These are phyloP conservation scores for Drosophila ambigua DNA, from an alignment of 1,140 invertebrate species.

Conservation along the genomic window DNA sequence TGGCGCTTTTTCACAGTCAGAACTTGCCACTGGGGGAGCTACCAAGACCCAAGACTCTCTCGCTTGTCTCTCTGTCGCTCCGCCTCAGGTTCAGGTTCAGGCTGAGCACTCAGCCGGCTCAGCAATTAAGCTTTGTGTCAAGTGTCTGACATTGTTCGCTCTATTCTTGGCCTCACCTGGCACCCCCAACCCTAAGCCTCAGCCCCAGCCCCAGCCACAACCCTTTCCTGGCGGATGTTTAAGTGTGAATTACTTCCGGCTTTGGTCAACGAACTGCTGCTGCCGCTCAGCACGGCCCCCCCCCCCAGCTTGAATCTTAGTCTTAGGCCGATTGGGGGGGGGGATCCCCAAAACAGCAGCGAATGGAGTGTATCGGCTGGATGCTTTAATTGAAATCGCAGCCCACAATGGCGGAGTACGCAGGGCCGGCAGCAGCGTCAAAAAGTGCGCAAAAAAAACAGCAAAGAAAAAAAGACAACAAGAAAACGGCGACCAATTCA, in stretches of 20 bases:
- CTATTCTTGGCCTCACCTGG: conserved; percentile 2
- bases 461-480: conserved; percentile 1
- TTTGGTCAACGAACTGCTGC: conserved; percentile 58
- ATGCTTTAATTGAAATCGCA: conserved; percentile 53
- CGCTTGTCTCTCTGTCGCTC: neutral
- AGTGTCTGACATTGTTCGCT: conserved; percentile 36
- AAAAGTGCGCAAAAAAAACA: conserved; percentile 15
- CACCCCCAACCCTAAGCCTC: no score
- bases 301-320: neutral
- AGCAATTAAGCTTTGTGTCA: conserved; percentile 72
- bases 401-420: conserved; percentile 19
- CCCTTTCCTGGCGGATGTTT: neutral
- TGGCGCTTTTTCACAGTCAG: conserved; percentile 62
- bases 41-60: no score
- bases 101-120: conserved; percentile 10
- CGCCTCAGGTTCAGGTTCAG: conserved; percentile 1
- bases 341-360: conserved; percentile 17
- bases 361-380: conserved; percentile 8
- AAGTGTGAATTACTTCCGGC: conserved; percentile 48
- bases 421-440: conserved; percentile 5
- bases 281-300: no score
- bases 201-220: neutral
- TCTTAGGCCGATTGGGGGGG: neutral
- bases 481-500: conserved; percentile 3
- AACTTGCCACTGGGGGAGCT: neutral